Evolutionary conservation across 2,113 vertebrate genomes (phyloP), one percentile per base, ranked within the genome.

Genomic region (Morone saxatilis): DNA sequence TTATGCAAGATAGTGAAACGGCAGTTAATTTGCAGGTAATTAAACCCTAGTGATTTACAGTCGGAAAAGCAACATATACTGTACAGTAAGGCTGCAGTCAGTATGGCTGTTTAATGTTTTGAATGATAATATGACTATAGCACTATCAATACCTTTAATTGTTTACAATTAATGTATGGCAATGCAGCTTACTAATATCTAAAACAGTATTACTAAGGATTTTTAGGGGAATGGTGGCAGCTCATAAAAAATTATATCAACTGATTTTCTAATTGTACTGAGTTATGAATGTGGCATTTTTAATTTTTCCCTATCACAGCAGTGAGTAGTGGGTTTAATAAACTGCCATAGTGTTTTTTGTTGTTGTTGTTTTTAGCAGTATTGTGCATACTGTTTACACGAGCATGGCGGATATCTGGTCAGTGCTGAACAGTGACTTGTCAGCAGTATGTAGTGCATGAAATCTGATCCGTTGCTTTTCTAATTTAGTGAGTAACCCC

Each of bases 1-100:
- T 98, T 96, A 97, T 96, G 96, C 96, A 97, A 98, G 96, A 95
- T 71, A 40, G 57, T 96, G 96, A 97, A 98, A 97, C 83, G 80
- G 91, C 91, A 90, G 94, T 91, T 94, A 88, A 92, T 93, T 79
- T 92, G 92, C 93, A 94, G 95, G 95, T 97, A 97, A 97, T 97
- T 96, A 96, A 96, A 80, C 95, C 95, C 95, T 63, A 88, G 95
- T 96, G 97, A 95, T 92, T 97, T 95, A 84, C 86, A 89, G 91
- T 91, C 83, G 86, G 88, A 93, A 92, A 93, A 88, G 91, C 89
- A 88, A 53, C 85, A 78, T 87, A 69, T 80, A 89, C 86, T 75
- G 80, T 85, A 47, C 86, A 75, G 80, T 83, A n/a, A 73, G 70
- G 66, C 43, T 56, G 43, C 68, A 68, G 85, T 76, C 63, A 74